Percentiles rank a stretch among this genome's conserved stretches.
Evolutionary conservation across 2,797 vertebrate genomes (phyloP).

Genomic region (Smutsia gigantea): DNA sequence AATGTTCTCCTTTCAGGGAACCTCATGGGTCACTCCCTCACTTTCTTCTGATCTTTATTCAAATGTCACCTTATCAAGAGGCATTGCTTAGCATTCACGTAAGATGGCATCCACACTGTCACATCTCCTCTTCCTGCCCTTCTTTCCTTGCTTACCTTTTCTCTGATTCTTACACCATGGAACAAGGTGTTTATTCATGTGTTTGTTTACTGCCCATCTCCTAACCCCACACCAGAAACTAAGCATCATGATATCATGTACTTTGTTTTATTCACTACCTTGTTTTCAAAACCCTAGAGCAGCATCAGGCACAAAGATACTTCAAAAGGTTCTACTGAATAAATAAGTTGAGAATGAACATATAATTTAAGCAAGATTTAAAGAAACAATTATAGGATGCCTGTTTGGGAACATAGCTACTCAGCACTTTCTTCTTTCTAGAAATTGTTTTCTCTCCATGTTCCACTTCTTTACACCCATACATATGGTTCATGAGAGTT

Average conservation of each 20-base stretch:
- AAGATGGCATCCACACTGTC: background rate
- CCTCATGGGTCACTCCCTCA: accelerated
- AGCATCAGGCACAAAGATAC: background rate
- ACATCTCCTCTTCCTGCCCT: background rate
- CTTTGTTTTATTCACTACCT: background rate
- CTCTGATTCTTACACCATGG: background rate
- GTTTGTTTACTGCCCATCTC: background rate
- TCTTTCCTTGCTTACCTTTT: background rate
- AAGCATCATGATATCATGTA: background rate
- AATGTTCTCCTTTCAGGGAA: background rate
- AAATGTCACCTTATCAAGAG: background rate
- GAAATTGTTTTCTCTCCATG: background rate
- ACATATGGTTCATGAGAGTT: background rate
- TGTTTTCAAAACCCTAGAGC: background rate
- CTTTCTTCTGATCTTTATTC: background rate
- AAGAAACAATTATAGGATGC: background rate
- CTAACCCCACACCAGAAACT: background rate
- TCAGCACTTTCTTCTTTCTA: background rate
- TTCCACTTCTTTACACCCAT: background rate
- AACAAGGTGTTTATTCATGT: background rate
- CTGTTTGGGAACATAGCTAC: background rate
- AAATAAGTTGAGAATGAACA: background rate
- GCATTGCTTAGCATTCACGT: background rate
- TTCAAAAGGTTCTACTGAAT: background rate
- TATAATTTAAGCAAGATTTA: background rate